Conservation (phyloP, 2,888 invertebrate genomes). For the Antitype chi region DNA sequence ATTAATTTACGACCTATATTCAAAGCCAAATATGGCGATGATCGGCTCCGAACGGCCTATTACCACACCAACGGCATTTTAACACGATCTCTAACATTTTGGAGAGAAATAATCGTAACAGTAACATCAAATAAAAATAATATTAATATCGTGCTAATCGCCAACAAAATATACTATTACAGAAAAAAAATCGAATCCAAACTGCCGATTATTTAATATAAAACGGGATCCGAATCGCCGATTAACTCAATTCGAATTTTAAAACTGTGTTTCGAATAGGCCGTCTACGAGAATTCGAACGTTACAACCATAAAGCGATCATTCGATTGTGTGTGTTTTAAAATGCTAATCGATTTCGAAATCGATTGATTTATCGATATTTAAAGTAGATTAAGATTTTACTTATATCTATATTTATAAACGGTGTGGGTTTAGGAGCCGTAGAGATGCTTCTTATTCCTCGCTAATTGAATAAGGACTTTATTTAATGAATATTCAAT, state of each 20-base stretch:
- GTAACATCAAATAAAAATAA: constrained; percentile 55
- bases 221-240: constrained; percentile 58
- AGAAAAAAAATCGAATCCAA: constrained; percentile 44
- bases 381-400: constrained; percentile 53
- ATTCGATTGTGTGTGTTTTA: constrained; percentile 55
- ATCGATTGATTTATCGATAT: constrained; percentile 59
- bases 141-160: constrained; percentile 60
- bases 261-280: constrained; percentile 51
- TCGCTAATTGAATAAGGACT: constrained; percentile 53
- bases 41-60: constrained; percentile 33
- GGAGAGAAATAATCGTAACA: constrained; percentile 44
- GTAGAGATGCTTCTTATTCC: constrained; percentile 14
- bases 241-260: constrained; percentile 54
- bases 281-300: constrained; percentile 37
- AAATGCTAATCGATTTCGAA: constrained; percentile 61
- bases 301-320: constrained; percentile 48
- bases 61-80: constrained; percentile 36
- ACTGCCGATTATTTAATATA: constrained; percentile 57
- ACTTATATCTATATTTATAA: constrained; percentile 54
- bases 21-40: constrained; percentile 30
- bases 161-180: constrained; percentile 43
- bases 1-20: constrained; percentile 34
- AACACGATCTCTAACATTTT: constrained; percentile 39
- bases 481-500: constrained; percentile 49
- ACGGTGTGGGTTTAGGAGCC: constrained; percentile 32